phyloP scores from a whole-genome alignment of 2,888 invertebrate genomes.

The Thymelicus acteon region DNA sequence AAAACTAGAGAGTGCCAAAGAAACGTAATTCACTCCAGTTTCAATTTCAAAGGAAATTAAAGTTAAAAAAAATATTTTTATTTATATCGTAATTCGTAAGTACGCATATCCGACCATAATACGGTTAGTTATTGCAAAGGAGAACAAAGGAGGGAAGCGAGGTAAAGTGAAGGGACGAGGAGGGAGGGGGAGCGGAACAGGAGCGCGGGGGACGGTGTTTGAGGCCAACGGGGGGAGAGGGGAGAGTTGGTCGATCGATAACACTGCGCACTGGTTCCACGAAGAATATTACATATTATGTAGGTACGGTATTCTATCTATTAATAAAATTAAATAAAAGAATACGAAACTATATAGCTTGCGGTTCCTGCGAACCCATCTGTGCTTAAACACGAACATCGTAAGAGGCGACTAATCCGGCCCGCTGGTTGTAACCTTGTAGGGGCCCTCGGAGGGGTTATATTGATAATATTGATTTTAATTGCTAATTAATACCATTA shows the following conservation, averaged over 20 bases:
- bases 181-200: not conserved
- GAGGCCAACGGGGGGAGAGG: not conserved
- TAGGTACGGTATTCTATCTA: too few relatives aligned
- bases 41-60: too few relatives aligned
- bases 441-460: too few relatives aligned
- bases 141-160: not conserved
- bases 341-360: not conserved
- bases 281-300: too few relatives aligned
- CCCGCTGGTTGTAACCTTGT: too few relatives aligned
- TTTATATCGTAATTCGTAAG: not conserved
- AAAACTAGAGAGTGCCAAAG: too few relatives aligned
- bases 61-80: too few relatives aligned
- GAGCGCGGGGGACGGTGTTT: not conserved
- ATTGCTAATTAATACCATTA: too few relatives aligned
- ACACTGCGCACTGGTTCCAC: not conserved
- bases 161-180: constrained; percentile 4
- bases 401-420: too few relatives aligned
- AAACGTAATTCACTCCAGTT: too few relatives aligned
- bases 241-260: not conserved
- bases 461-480: too few relatives aligned
- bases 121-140: not conserved
- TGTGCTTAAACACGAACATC: not conserved
- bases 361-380: not conserved
- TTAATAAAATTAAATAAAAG: too few relatives aligned
- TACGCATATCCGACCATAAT: not conserved